phyloP scores from a whole-genome alignment of 92 coral and sea anemone genomes.

The Umimayanthus chanpuru region DNA sequence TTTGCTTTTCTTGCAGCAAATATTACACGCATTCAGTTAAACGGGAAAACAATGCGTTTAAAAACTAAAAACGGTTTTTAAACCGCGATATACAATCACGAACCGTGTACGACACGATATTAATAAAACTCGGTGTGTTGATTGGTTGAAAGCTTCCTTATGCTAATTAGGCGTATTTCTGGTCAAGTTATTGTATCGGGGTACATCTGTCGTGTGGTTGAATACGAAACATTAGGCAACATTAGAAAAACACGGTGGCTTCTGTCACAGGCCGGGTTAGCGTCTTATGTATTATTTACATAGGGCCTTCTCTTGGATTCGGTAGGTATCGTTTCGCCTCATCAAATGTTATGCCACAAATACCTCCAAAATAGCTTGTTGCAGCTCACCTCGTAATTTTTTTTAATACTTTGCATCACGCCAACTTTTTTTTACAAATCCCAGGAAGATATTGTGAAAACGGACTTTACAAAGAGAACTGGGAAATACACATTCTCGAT shows the following conservation, averaged over 20 bases:
- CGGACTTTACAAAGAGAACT: conserved; percentile 1
- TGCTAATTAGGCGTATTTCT: conserved; percentile 72
- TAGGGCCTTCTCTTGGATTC: conserved; percentile 62
- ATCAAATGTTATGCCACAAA: conserved; percentile 43
- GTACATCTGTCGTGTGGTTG: conserved; percentile 81
- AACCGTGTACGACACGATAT: not conserved
- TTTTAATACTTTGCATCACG: conserved; percentile 5
- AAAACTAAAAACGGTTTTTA: conserved; percentile 2
- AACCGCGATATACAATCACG: not conserved
- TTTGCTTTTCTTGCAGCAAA: not conserved
- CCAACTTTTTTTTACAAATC: conserved; percentile 42
- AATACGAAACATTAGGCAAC: conserved; percentile 73
- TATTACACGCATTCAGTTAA: not conserved
- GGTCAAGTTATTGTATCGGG: conserved; percentile 71
- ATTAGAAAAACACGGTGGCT: conserved; percentile 60
- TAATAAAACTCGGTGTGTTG: conserved; percentile 19
- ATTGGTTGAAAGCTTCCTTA: conserved; percentile 23
- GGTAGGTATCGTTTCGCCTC: conserved; percentile 39
- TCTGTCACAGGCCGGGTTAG: conserved; percentile 58
- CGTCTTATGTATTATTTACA: conserved; percentile 79
- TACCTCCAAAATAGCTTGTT: conserved; percentile 26
- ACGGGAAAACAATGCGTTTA: not conserved
- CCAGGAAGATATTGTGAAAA: conserved; percentile 21
- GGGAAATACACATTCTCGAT: not conserved
- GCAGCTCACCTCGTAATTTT: not conserved